Evolutionary conservation across 2,888 invertebrate genomes (phyloP).

Genomic region (Schizotus pectinicornis): DNA sequence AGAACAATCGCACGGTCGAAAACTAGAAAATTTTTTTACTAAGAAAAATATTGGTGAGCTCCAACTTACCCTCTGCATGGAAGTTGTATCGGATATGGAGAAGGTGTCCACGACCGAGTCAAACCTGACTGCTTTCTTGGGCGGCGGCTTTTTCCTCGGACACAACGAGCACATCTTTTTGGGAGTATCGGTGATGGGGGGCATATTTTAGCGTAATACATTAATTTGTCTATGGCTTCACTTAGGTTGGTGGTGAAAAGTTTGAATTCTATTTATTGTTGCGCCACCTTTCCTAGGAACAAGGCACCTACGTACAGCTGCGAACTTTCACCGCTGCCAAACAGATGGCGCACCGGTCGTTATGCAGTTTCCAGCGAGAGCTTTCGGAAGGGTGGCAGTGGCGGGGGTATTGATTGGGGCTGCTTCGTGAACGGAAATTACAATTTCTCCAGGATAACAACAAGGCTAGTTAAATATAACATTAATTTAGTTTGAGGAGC

Average conservation of each 20-base stretch:
- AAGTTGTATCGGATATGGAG: conserved; percentile 62
- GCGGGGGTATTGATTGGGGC: conserved; percentile 13
- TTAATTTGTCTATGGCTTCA: background rate
- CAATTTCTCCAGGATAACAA: background rate
- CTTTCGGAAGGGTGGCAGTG: background rate
- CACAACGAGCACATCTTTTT: conserved; percentile 68
- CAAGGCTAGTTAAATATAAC: too few relatives aligned
- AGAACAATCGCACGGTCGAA: conserved; percentile 20
- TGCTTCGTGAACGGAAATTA: background rate
- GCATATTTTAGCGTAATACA: conserved; percentile 53
- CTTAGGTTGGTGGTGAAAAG: background rate
- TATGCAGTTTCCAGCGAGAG: conserved; percentile 8
- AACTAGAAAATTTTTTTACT: conserved; percentile 19
- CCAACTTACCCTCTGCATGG: conserved; percentile 43
- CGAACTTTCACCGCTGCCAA: conserved; percentile 1
- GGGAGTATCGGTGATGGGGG: conserved; percentile 57
- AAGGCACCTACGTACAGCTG: background rate
- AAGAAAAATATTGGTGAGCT: background rate
- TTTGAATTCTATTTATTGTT: conserved; percentile 1
- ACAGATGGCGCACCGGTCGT: conserved; percentile 18
- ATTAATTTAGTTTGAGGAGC: too few relatives aligned
- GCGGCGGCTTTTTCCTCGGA: conserved; percentile 62
- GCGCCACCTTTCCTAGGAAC: conserved; percentile 9
- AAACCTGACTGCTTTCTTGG: conserved; percentile 67
- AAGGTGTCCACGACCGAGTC: conserved; percentile 69